These are phyloP conservation scores for Zosterops japonicus DNA, from an alignment of 2,113 vertebrate genomes.

Conservation along the genomic window DNA sequence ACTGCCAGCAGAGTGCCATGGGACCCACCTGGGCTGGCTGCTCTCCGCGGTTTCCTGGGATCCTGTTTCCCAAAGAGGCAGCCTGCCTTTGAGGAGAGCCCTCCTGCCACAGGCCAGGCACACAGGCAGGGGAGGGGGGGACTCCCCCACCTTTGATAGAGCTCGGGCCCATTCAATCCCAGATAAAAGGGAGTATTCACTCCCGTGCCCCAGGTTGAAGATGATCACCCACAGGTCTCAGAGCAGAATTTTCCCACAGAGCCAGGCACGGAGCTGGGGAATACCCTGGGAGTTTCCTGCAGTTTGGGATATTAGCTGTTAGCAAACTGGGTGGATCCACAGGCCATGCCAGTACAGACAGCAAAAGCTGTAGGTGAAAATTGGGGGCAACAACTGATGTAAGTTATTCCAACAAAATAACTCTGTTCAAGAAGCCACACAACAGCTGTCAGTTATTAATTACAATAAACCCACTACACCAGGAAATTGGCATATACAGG, in stretches of 20 bases:
- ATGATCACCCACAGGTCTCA: not conserved
- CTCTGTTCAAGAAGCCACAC: not conserved
- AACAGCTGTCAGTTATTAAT: not conserved
- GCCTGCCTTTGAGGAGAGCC: not conserved
- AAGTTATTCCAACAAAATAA: not conserved
- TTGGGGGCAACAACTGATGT: not conserved
- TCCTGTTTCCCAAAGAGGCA: not conserved
- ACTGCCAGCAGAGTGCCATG: rapidly evolving
- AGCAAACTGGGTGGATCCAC: not conserved
- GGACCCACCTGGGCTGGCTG: not conserved
- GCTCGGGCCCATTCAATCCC: not conserved
- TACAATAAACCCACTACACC: not conserved
- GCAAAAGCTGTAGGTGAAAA: not conserved
- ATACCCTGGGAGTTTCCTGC: not conserved
- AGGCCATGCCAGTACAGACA: not conserved
- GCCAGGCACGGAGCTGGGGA: not conserved
- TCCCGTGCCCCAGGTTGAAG: not conserved
- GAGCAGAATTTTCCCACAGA: conserved; percentile 23
- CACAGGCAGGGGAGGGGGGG: not conserved
- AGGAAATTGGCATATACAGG: not conserved
- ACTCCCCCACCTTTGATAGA: not conserved
- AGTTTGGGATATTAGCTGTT: not conserved
- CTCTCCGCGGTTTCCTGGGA: not conserved
- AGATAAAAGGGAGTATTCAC: not conserved
- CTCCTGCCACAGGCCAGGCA: not conserved